Evolutionary conservation across 2,888 invertebrate species (phyloP).

Genomic region (Drosophila mimetica): DNA sequence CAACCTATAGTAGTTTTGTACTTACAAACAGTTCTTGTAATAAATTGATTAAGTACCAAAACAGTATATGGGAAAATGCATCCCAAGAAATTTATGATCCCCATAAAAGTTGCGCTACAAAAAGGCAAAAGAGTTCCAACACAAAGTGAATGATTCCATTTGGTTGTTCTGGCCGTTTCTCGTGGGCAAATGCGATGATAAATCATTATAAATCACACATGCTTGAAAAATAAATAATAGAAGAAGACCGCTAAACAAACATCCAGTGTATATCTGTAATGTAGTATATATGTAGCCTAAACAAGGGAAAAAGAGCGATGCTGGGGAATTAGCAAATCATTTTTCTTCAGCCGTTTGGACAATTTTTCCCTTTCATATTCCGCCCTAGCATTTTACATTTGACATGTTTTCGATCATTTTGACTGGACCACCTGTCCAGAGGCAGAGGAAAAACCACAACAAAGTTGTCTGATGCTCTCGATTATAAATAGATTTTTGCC

Average conservation of each 20-base stretch:
- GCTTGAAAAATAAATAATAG: conserved; percentile 49
- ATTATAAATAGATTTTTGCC: conserved; percentile 40
- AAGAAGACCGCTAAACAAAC: conserved; percentile 43
- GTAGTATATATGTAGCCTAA: conserved; percentile 20
- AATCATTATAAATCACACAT: conserved; percentile 69
- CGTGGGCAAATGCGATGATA: conserved; percentile 59
- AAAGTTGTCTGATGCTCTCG: conserved; percentile 16
- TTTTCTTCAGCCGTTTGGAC: conserved; percentile 49
- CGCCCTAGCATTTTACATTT: conserved; percentile 16
- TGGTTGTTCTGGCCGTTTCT: conserved; percentile 8
- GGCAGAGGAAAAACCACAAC: conserved; percentile 13
- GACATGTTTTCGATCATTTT: conserved; percentile 1
- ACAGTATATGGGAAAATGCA: conserved; percentile 13
- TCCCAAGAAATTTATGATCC: neutral
- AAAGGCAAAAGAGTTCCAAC: neutral
- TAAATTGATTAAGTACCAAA: neutral
- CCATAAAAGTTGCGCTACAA: no score
- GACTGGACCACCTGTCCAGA: conserved; percentile 45
- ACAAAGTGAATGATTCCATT: conserved; percentile 37
- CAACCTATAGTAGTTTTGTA: no score
- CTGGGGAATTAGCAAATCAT: conserved; percentile 67
- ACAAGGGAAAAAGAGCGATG: conserved; percentile 43
- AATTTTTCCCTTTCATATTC: conserved; percentile 13
- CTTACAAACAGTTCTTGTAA: neutral
- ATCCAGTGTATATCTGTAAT: conserved; percentile 31